A percentile compares a stretch with the other conserved stretches of the same genome.
These are phyloP conservation scores for Conops quadrifasciatus DNA, from an alignment of 2,888 invertebrate species.

Conservation along the genomic window DNA sequence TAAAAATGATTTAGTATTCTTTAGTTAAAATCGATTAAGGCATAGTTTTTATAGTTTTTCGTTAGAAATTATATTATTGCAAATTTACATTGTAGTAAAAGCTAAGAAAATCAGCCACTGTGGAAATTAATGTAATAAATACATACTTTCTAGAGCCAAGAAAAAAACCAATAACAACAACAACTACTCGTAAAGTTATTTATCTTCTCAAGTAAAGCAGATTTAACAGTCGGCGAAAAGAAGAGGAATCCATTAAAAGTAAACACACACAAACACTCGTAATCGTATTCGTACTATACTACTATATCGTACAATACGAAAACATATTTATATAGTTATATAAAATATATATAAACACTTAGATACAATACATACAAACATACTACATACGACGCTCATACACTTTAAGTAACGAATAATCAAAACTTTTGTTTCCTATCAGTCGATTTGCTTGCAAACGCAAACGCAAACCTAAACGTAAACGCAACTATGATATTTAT, in stretches of 20 bases:
- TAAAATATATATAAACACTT: slow-evolving; percentile 40
- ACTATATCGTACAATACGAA: slow-evolving; percentile 5
- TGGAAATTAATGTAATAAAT: background rate
- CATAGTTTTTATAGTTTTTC: slow-evolving; percentile 22
- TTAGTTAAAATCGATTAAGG: slow-evolving; percentile 29
- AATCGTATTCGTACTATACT: background rate
- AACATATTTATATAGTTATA: slow-evolving; percentile 33
- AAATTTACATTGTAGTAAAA: slow-evolving; percentile 27
- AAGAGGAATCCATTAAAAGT: background rate
- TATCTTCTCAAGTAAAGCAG: background rate
- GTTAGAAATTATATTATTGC: slow-evolving; percentile 38
- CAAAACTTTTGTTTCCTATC: slow-evolving; percentile 33
- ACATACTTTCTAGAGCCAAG: slow-evolving; percentile 17
- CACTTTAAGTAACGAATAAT: slow-evolving; percentile 30
- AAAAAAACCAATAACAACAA: background rate
- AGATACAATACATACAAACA: slow-evolving; percentile 34
- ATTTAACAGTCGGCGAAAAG: slow-evolving; percentile 1
- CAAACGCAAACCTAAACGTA: too few relatives aligned
- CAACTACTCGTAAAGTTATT: background rate
- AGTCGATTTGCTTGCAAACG: too few relatives aligned
- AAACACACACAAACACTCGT: background rate
- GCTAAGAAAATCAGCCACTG: background rate
- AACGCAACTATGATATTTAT: background rate
- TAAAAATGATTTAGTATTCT: slow-evolving; percentile 5
- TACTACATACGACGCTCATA: slow-evolving; percentile 24